These are phyloP conservation scores for Oreochromis spilurus DNA, from an alignment of 2,113 vertebrate species.

Conservation along the genomic window DNA sequence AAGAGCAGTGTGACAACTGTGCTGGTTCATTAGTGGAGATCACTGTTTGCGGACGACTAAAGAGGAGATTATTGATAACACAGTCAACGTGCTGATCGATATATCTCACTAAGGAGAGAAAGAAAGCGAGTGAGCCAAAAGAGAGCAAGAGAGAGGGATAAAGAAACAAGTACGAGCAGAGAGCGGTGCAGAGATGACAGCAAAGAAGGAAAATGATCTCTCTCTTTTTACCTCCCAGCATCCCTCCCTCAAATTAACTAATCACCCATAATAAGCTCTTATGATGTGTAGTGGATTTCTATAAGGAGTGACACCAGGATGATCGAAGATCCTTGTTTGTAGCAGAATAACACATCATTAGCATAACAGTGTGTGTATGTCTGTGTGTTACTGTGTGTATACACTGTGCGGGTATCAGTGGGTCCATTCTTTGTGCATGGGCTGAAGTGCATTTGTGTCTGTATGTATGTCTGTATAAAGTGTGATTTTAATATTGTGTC, in stretches of 20 bases:
- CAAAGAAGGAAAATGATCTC: conserved; percentile 34
- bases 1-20: conserved; percentile 39
- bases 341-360: conserved; percentile 84
- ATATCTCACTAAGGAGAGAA: conserved; percentile 27
- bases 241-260: conserved; percentile 73
- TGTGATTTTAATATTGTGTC: neutral
- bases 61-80: conserved; percentile 72
- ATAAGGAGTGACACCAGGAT: conserved; percentile 80
- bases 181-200: conserved; percentile 6
- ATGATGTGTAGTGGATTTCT: conserved; percentile 86
- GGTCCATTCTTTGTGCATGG: conserved; percentile 20
- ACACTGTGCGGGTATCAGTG: neutral
- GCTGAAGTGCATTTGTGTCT: conserved; percentile 18
- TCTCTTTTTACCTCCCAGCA: conserved; percentile 51
- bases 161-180: neutral
- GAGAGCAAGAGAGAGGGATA: neutral
- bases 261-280: conserved; percentile 95
- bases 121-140: neutral
- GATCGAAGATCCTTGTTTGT: conserved; percentile 80
- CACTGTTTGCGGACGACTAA: conserved; percentile 50
- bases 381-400: neutral
- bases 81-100: conserved; percentile 58
- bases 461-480: neutral
- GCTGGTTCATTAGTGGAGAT: conserved; percentile 68
- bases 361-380: conserved; percentile 72